A percentile compares a stretch with the other conserved stretches of the same genome.
phyloP scores from a whole-genome alignment of 2,113 vertebrate genomes.

The Emydura subglobosa region DNA sequence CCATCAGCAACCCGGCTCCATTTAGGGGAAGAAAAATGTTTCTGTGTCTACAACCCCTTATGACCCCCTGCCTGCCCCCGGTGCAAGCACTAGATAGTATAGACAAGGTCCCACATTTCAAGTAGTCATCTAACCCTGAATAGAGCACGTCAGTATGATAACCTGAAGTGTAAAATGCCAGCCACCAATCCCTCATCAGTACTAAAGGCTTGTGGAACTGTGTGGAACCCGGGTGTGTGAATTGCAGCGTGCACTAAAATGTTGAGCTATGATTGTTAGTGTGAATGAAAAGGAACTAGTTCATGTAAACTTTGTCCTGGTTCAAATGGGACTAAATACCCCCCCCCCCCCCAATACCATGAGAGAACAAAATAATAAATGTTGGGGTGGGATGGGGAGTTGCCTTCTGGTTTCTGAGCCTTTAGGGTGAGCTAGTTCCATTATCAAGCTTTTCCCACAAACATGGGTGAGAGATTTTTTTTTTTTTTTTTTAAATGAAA shows the following conservation, averaged over 20 bases:
- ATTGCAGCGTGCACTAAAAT: background rate
- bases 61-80: background rate
- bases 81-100: background rate
- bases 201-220: background rate
- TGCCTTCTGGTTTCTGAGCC: background rate
- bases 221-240: background rate
- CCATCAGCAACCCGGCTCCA: background rate
- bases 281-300: background rate
- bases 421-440: background rate
- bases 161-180: conserved; percentile 51
- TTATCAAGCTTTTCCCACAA: background rate
- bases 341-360: background rate
- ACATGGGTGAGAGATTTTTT: background rate
- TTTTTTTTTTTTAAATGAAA: background rate
- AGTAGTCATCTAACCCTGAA: background rate
- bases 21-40: background rate
- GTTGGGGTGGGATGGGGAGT: background rate
- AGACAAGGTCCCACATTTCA: conserved; percentile 5
- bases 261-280: background rate
- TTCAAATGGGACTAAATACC: background rate
- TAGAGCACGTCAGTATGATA: conserved; percentile 51
- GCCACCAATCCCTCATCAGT: background rate
- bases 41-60: background rate
- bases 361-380: background rate
- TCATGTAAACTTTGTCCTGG: background rate